These are phyloP conservation scores for Molossus molossus DNA, from an alignment of 2,797 vertebrate species.

Conservation along the genomic window DNA sequence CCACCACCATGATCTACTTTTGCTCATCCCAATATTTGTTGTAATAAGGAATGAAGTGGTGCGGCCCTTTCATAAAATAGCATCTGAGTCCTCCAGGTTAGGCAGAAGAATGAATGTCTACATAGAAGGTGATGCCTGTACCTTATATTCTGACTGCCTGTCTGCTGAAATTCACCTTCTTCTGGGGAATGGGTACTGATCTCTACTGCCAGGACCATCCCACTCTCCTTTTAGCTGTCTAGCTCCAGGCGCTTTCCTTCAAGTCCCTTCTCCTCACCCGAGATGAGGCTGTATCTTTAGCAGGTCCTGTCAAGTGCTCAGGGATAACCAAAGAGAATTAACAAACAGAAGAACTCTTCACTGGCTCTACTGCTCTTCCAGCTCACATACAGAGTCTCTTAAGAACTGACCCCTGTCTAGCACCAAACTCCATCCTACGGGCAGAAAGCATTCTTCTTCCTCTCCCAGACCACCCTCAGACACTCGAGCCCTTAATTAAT, in stretches of 20 bases:
- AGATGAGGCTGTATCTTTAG: not conserved
- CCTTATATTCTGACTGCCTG: not conserved
- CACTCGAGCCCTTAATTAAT: not conserved
- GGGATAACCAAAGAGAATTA: not conserved
- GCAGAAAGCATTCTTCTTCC: not conserved
- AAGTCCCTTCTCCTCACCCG: not conserved
- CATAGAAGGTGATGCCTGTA: not conserved
- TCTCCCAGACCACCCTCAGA: not conserved
- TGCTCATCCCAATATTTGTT: not conserved
- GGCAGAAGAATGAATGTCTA: slow-evolving; percentile 2
- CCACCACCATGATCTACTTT: not conserved
- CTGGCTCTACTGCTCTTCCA: not conserved
- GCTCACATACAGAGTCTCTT: not conserved
- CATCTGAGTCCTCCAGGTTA: not conserved
- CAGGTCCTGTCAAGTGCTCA: not conserved
- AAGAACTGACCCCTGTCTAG: not conserved
- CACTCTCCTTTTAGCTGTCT: not conserved
- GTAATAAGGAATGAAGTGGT: not conserved
- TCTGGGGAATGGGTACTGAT: not conserved
- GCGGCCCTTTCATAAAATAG: not conserved
- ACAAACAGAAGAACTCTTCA: not conserved
- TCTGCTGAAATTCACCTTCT: not conserved
- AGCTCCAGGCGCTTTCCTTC: not conserved
- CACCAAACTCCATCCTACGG: not conserved
- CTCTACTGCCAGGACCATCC: not conserved